Percentiles rank a stretch among this genome's conserved stretches.
phyloP scores from a whole-genome alignment of 2,888 invertebrate species.

The Drosophila algonquin region DNA sequence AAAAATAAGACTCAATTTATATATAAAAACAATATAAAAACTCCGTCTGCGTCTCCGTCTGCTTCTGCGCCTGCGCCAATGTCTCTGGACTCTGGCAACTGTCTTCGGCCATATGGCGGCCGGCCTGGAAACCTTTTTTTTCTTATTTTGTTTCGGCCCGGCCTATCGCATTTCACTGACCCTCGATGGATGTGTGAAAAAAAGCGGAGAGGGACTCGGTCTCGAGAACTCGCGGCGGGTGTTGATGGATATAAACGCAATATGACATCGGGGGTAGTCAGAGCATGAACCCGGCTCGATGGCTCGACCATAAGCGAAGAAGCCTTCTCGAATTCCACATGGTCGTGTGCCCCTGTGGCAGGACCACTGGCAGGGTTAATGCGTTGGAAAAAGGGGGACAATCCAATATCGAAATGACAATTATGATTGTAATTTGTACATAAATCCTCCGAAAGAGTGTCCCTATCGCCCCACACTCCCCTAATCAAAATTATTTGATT shows the following conservation, averaged over 20 bases:
- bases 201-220: constrained; percentile 23
- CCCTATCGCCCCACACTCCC: constrained; percentile 3
- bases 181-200: constrained; percentile 47
- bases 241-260: constrained; percentile 75
- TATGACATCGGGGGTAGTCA: constrained; percentile 75
- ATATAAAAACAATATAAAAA: constrained; percentile 17
- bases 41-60: constrained; percentile 15
- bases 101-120: constrained; percentile 65
- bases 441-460: constrained; percentile 59
- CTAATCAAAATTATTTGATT: constrained; percentile 81
- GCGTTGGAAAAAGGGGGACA: constrained; percentile 59
- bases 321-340: constrained; percentile 33
- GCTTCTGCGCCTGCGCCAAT: constrained; percentile 57
- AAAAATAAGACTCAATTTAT: constrained; percentile 10
- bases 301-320: neutral
- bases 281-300: constrained; percentile 38
- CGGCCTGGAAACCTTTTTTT: constrained; percentile 69
- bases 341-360: constrained; percentile 60
- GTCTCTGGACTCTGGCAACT: constrained; percentile 51
- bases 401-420: constrained; percentile 62
- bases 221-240: constrained; percentile 43
- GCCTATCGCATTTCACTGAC: constrained; percentile 81
- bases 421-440: constrained; percentile 67
- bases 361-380: constrained; percentile 44
- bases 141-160: constrained; percentile 13